Percentiles rank a stretch among this genome's conserved stretches.
These are phyloP conservation scores for Pseudorhombus dupliciocellatus DNA, from an alignment of 2,113 vertebrate genomes.

Conservation along the genomic window DNA sequence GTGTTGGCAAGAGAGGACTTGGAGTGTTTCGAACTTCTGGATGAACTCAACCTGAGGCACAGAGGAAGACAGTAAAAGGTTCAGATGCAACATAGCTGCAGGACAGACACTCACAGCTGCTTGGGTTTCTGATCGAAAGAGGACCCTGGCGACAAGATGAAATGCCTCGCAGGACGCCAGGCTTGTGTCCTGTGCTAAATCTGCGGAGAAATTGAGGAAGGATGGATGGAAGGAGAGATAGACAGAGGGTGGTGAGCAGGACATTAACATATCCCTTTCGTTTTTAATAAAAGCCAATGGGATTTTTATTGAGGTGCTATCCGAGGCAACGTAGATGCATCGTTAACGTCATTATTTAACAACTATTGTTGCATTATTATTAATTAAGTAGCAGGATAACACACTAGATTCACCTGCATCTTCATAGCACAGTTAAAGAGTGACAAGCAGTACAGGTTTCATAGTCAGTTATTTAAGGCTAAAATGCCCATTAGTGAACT, in stretches of 20 bases:
- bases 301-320: too few relatives aligned
- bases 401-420: slow-evolving; percentile 5
- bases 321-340: too few relatives aligned
- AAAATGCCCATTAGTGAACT: neutral
- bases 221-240: slow-evolving; percentile 25
- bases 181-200: slow-evolving; percentile 19
- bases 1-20: slow-evolving; percentile 13
- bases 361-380: too few relatives aligned
- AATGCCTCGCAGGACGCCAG: slow-evolving; percentile 35
- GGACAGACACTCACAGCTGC: slow-evolving; percentile 7
- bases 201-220: slow-evolving; percentile 27
- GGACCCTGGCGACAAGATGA: slow-evolving; percentile 15
- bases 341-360: too few relatives aligned
- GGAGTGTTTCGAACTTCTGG: slow-evolving; percentile 30
- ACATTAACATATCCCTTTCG: neutral
- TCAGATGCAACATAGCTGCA: slow-evolving; percentile 12
- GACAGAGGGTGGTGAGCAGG: neutral
- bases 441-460: slow-evolving; percentile 8
- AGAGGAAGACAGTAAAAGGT: slow-evolving; percentile 11
- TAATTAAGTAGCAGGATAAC: too few relatives aligned
- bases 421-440: slow-evolving; percentile 28
- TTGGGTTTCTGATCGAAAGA: slow-evolving; percentile 37
- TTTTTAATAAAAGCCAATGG: neutral
- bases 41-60: slow-evolving; percentile 52
- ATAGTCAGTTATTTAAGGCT: slow-evolving; percentile 46